phyloP scores from a whole-genome alignment of 2,888 invertebrate genomes.

The Archaeoteleia sp. region DNA sequence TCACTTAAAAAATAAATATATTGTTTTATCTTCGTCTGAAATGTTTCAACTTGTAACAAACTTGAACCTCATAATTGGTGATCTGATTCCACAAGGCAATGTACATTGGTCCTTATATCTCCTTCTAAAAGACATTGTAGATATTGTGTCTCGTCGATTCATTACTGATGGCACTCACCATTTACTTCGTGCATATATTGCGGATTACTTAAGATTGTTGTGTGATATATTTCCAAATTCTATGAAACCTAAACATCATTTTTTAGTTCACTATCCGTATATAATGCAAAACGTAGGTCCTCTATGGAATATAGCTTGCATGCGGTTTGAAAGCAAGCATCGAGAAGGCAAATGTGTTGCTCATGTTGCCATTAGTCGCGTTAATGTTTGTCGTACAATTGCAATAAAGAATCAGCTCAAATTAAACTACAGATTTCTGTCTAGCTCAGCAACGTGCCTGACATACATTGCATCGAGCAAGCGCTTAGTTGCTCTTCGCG shows the following conservation, averaged over 20 bases:
- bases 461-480: too few relatives aligned
- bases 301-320: constrained; percentile 44
- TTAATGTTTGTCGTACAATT: constrained; percentile 51
- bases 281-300: constrained; percentile 50
- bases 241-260: constrained; percentile 54
- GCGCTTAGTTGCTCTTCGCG: too few relatives aligned
- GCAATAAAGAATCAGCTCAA: constrained; percentile 50
- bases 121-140: background rate
- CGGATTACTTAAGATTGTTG: constrained; percentile 6
- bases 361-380: constrained; percentile 34
- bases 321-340: constrained; percentile 52
- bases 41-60: constrained; percentile 46
- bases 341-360: constrained; percentile 47
- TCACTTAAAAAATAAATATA: constrained; percentile 33
- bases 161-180: constrained; percentile 4
- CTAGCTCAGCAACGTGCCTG: too few relatives aligned
- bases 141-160: background rate
- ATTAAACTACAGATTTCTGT: too few relatives aligned
- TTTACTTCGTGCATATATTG: background rate
- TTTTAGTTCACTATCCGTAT: constrained; percentile 47
- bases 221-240: background rate
- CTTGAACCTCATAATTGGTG: constrained; percentile 48
- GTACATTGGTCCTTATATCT: constrained; percentile 39
- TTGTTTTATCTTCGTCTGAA: constrained; percentile 55
- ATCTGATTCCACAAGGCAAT: constrained; percentile 44